Conservation (phyloP, 2,797 vertebrate genomes). For the Brachyalestes nurse region DNA sequence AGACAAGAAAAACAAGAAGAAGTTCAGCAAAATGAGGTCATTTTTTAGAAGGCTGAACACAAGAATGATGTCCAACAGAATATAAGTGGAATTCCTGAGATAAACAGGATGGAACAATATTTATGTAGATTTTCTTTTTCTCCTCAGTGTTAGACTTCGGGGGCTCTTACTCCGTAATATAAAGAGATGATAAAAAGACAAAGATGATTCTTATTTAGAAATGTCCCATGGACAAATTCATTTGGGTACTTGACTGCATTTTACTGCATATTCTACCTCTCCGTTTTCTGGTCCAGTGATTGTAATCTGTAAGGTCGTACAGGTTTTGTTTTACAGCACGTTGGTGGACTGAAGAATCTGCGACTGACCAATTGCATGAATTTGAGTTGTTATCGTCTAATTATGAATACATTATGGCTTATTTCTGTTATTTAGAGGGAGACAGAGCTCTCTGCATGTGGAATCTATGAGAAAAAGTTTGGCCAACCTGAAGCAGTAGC, state of each 20-base stretch:
- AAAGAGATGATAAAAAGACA: neutral
- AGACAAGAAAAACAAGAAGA: conserved; percentile 86
- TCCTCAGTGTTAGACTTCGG: neutral
- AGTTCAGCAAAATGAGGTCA: conserved; percentile 88
- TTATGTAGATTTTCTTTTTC: conserved; percentile 19
- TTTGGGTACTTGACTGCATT: conserved; percentile 28
- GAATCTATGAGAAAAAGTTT: neutral
- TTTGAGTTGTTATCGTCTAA: neutral
- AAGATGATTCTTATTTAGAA: neutral
- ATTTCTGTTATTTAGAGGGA: neutral
- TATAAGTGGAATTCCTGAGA: conserved; percentile 69
- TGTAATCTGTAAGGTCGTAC: neutral
- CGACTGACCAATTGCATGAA: neutral
- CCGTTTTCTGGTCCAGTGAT: neutral
- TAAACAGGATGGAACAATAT: neutral
- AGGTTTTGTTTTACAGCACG: neutral
- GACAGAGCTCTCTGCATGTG: neutral
- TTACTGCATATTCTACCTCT: conserved; percentile 38
- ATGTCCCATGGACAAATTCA: neutral
- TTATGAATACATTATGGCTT: neutral
- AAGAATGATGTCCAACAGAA: conserved; percentile 92
- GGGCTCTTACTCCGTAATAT: neutral
- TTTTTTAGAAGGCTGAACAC: conserved; percentile 94
- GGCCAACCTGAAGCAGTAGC: conserved; percentile 1
- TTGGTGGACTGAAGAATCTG: neutral